Conservation (phyloP, 2,888 invertebrate genomes). For the Phyllotreta cruciferae region DNA sequence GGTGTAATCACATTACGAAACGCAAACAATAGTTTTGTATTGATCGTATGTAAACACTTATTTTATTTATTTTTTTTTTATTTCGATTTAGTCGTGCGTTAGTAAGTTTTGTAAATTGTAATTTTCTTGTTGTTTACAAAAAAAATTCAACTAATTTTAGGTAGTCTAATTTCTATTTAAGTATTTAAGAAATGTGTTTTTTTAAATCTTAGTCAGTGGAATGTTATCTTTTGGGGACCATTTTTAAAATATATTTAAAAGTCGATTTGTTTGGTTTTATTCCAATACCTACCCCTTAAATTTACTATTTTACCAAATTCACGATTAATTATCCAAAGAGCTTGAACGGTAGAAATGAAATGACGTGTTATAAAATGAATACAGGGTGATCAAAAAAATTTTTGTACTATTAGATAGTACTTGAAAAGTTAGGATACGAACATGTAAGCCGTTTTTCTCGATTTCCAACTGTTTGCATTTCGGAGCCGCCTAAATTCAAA, state of each 20-base stretch:
- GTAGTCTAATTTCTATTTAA: slow-evolving; percentile 28
- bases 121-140: slow-evolving; percentile 14
- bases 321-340: no score
- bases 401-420: no score
- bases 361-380: no score
- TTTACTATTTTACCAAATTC: no score
- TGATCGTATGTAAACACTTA: slow-evolving; percentile 22
- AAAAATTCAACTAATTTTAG: slow-evolving; percentile 18
- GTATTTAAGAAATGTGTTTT: slow-evolving; percentile 43
- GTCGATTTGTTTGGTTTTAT: slow-evolving; percentile 2
- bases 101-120: slow-evolving; percentile 11
- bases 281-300: no score
- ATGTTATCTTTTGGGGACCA: slow-evolving; percentile 55
- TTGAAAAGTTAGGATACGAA: no score
- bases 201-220: slow-evolving; percentile 50
- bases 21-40: slow-evolving; percentile 15
- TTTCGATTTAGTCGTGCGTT: slow-evolving; percentile 18
- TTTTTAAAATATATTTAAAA: slow-evolving; percentile 51
- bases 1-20: slow-evolving; percentile 19
- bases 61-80: slow-evolving; percentile 30
- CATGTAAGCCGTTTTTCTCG: no score
- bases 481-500: no score
- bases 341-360: no score
- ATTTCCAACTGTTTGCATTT: no score
- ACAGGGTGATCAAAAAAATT: no score